Base-by-base conservation (phyloP, 2,888 invertebrate species). In the Mellilla xanthometata region DNA sequence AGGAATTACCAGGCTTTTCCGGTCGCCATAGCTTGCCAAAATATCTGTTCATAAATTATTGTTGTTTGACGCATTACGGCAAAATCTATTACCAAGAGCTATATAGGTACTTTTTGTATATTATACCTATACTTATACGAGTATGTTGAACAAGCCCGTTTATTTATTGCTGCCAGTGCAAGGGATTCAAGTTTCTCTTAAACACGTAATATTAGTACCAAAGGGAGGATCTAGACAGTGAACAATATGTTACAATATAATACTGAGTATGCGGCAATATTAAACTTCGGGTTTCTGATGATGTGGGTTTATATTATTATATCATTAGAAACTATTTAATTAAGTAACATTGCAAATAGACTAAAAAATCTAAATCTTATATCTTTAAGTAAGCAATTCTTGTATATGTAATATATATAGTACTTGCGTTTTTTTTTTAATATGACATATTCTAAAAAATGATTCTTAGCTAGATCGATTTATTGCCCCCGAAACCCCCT, bases 11-110 rank as follows among this genome's bases (percentile, higher is more conserved):
- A 74, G 76, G 77, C 72, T 74, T 76, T 79, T 81, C 80, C 76
- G 76, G 68, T 57, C 60, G 59, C 59, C 69, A 66, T 56, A 58
- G 74, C 74, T 81, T 85, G 84, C 84, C 85, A 85, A 85, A 24
- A 81, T 81, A 80, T 81, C 70, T 72, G 68, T 59, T 66, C 73
- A 80, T 84, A 84, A 81, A 84, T 83, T 76, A 80, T 72, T 70
- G 72, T 76, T 75, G 76, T 81, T 80, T 84, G 81, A 85, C 80
- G 80, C 82, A 82, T 84, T 82, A 84, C 74, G 76, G 78, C 75
- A 72, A 79, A 83, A 81, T 81, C 82, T 80, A 82, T 84, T 81
- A 81, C 69, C 68, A 62, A 60, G 58, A 59, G 58, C 65, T 70
- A 65, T 70, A 67, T 67, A 54, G 60, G 56, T 58, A 59, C 55